phyloP scores from a whole-genome alignment of 1,140 invertebrate genomes.

The Phocides pigmalion region DNA sequence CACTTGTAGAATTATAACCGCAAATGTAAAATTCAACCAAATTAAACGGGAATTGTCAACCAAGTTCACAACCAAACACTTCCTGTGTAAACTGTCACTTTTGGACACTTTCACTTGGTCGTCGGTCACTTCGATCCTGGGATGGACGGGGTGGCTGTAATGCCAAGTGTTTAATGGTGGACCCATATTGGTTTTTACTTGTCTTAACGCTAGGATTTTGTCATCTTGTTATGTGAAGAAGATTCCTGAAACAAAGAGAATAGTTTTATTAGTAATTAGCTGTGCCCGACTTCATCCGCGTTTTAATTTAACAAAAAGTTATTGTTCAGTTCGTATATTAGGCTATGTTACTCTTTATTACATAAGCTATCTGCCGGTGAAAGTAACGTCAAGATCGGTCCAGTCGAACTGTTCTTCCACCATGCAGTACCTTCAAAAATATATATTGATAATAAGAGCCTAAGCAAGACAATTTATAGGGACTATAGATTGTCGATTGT shows the following conservation, averaged over 20 bases:
- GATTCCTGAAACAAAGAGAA: slow-evolving; percentile 45
- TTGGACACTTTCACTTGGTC: slow-evolving; percentile 25
- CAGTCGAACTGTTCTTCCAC: no score
- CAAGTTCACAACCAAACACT: slow-evolving; percentile 43
- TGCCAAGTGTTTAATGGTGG: slow-evolving; percentile 61
- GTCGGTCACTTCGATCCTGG: slow-evolving; percentile 1
- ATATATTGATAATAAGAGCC: no score
- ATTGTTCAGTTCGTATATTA: no score
- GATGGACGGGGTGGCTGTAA: slow-evolving; percentile 43
- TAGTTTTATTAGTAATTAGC: background rate
- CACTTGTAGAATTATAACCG: slow-evolving; percentile 56
- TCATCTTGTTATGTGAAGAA: slow-evolving; percentile 27
- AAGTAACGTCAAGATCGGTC: no score
- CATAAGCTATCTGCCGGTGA: no score
- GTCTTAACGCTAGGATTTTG: slow-evolving; percentile 25
- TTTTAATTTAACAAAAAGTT: no score
- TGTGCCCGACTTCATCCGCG: background rate
- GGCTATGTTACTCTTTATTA: no score
- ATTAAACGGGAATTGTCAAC: slow-evolving; percentile 51
- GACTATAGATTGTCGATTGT: no score
- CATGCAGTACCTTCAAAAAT: no score
- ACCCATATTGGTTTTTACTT: slow-evolving; percentile 46
- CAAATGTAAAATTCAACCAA: slow-evolving; percentile 58
- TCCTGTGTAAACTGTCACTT: slow-evolving; percentile 43
- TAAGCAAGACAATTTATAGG: no score